Evolutionary conservation across 2,113 vertebrate genomes (phyloP).

Genomic region (Galemys pyrenaicus): DNA sequence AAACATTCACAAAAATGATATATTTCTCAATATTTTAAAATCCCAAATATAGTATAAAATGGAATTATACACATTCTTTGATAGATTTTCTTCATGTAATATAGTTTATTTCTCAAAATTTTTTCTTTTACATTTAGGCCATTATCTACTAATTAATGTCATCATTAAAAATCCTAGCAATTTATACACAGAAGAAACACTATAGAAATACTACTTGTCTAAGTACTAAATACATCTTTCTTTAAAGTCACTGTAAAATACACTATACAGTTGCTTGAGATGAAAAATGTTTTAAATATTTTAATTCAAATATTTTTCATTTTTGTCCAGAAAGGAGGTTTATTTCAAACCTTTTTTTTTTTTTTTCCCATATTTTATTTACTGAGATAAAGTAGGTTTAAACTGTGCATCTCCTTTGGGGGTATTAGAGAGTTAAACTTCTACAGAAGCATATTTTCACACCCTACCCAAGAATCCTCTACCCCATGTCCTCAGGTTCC

Average conservation of each 20-base stretch:
- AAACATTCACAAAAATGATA: background rate
- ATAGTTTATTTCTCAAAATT: background rate
- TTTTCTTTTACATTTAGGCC: background rate
- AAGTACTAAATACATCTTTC: background rate
- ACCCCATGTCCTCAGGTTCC: too few species aligned
- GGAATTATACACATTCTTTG: background rate
- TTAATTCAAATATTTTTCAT: background rate
- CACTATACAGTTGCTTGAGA: background rate
- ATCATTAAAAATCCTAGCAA: constrained; percentile 15
- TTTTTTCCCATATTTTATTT: too few species aligned
- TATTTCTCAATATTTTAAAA: background rate
- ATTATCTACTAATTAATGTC: background rate
- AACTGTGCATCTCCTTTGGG: too few species aligned
- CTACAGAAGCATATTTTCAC: too few species aligned
- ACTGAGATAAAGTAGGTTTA: too few species aligned
- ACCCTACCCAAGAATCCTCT: too few species aligned
- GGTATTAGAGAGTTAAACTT: too few species aligned
- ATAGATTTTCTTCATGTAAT: background rate
- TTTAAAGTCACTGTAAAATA: background rate
- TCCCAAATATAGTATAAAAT: background rate
- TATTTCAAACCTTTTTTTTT: background rate
- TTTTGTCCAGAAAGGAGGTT: background rate
- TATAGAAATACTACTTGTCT: background rate
- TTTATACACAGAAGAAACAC: background rate
- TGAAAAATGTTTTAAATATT: background rate